Evolutionary conservation across 2,113 vertebrate species (phyloP).

Genomic region (Apteryx owenii): DNA sequence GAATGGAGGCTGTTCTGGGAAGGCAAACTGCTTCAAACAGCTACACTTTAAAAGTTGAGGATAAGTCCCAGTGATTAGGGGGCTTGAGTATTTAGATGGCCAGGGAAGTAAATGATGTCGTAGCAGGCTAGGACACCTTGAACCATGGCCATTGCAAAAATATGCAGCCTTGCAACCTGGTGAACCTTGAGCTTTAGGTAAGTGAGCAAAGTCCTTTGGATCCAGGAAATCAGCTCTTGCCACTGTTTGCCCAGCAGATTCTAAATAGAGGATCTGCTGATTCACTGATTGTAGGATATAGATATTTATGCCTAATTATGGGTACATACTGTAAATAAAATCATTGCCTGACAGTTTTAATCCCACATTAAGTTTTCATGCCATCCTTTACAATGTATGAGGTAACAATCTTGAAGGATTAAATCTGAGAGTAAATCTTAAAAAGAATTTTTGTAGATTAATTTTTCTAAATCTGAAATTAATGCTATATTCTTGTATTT

Average conservation of each 20-base stretch:
- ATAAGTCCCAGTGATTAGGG: not conserved
- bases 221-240: not conserved
- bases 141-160: not conserved
- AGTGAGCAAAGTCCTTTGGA: not conserved
- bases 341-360: not conserved
- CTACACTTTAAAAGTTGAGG: not conserved
- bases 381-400: not conserved
- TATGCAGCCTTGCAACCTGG: not conserved
- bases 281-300: not conserved
- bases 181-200: not conserved
- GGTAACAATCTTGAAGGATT: not conserved
- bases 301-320: not conserved
- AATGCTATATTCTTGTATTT: not conserved
- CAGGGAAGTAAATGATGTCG: not conserved
- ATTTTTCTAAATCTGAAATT: not conserved
- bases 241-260: not conserved
- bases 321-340: not conserved
- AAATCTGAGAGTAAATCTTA: not conserved
- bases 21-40: not conserved
- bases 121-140: not conserved
- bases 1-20: rapidly evolving
- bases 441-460: not conserved
- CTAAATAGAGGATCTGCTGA: not conserved
- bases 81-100: not conserved
- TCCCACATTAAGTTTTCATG: not conserved